Evolutionary conservation across 2,888 invertebrate species (phyloP), one percentile per base, ranked within the genome.

Genomic region (Leucophenga maculata): DNA sequence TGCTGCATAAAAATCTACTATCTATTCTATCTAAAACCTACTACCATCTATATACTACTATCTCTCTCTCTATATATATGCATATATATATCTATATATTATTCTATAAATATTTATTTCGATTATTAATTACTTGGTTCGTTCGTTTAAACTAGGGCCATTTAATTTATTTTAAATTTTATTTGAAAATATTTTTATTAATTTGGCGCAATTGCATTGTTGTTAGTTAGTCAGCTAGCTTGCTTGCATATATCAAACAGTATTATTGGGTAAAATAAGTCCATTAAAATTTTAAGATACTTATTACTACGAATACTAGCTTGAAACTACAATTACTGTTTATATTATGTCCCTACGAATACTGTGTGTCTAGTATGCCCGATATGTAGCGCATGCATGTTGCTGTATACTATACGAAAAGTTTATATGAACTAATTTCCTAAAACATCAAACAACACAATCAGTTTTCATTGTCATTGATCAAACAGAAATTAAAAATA

Each of bases 91-190:
- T 50, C 14, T 52, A 44, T 73, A 72, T 68, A 75, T 68, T 62
- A 48, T 39, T 73, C 57, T 75, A 26, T 65, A 71, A 69, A 69
- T 69, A 59, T 72, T 72, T 22, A 50, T 68, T 62, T 68, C 9
- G 22, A 9, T 68, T 26, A 32, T 14, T 62, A 20, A 46, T 44
- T n/a, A n/a, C n/a, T n/a, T n/a, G n/a, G n/a, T 57, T 26, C 22
- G 20, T 46, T 44, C 20, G 4, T 4, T 16, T 18, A 13, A 20
- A 54, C 9, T 22, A 22, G 66, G 66, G 66, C 44, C 54, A 66
- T 16, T 55, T 16, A 62, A 11, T 59, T 44, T 22, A 13, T 20
- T 54, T 55, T 55, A 39, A 11, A 39, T 39, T 39, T 39, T 39
- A 11, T 39, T 39, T 39, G n/a, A 54, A 54, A 6, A 20, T 54